Evolutionary conservation across 2,113 vertebrate species (phyloP).

Genomic region (Xenus cinereus): DNA sequence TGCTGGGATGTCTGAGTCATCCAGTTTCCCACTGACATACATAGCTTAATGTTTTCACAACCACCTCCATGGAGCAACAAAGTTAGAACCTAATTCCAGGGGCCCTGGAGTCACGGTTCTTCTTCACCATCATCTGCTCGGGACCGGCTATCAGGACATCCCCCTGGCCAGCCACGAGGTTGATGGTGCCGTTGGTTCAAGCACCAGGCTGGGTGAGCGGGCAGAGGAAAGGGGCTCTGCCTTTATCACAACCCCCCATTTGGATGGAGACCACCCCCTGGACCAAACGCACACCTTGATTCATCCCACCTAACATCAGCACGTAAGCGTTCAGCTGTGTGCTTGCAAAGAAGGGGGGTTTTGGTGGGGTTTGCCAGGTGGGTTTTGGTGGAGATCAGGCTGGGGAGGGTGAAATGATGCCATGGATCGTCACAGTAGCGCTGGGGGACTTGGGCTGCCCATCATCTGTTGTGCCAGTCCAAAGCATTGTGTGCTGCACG

Average conservation of each 20-base stretch:
- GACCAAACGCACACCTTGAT: not conserved
- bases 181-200: not conserved
- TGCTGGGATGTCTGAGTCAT: not conserved
- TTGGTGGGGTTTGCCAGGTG: not conserved
- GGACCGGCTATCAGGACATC: not conserved
- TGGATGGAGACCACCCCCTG: not conserved
- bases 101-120: not conserved
- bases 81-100: not conserved
- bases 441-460: not conserved
- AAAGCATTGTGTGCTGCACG: not conserved
- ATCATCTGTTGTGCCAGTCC: rapidly evolving
- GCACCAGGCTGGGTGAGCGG: not conserved
- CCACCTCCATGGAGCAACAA: not conserved
- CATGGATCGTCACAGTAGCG: rapidly evolving
- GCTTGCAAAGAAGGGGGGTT: not conserved
- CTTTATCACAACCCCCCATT: rapidly evolving
- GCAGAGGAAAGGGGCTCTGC: not conserved
- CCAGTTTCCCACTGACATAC: not conserved
- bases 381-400: not conserved
- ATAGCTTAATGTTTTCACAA: not conserved
- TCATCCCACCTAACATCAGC: not conserved
- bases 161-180: not conserved
- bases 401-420: not conserved
- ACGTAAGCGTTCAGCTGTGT: rapidly evolving
- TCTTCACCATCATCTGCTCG: rapidly evolving